A percentile compares a stretch with the other conserved stretches of the same genome.
Evolutionary conservation across 2,888 invertebrate genomes (phyloP).

Genomic region (Mayetiola destructor): DNA sequence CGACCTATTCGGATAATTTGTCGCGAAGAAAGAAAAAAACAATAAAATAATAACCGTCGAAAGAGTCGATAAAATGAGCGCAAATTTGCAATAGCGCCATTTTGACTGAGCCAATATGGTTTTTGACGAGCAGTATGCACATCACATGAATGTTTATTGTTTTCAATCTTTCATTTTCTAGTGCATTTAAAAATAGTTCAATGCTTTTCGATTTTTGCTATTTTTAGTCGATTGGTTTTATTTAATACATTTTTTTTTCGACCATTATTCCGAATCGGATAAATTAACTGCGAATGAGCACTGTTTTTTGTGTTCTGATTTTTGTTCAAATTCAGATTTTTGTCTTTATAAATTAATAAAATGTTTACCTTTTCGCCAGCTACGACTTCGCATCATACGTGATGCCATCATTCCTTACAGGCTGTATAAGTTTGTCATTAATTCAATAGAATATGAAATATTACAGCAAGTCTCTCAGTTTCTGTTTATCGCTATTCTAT

Average conservation of each 20-base stretch:
- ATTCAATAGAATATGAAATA: too few species aligned
- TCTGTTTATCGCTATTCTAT: too few species aligned
- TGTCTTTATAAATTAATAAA: too few species aligned
- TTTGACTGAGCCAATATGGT: neutral
- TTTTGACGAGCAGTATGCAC: neutral
- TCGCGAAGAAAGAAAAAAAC: neutral
- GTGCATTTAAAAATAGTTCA: too few species aligned
- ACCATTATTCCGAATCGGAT: too few species aligned
- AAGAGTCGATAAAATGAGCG: neutral
- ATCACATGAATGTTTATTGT: neutral
- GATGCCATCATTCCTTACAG: conserved; percentile 23
- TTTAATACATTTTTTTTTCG: too few species aligned
- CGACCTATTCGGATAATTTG: neutral
- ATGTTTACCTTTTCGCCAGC: conserved; percentile 33
- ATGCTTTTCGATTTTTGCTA: too few species aligned
- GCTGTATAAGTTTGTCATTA: neutral
- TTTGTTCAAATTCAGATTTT: too few species aligned
- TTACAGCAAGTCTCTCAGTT: too few species aligned
- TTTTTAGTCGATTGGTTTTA: too few species aligned
- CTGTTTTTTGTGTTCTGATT: too few species aligned
- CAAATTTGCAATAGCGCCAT: neutral
- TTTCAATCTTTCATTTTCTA: neutral
- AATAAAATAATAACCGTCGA: neutral
- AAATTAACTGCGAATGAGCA: too few species aligned
- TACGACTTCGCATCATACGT: conserved; percentile 34